Evolutionary conservation across 1,140 invertebrate species (phyloP), one percentile per base, ranked within the genome.

Genomic region (Oncopeltus fasciatus): DNA sequence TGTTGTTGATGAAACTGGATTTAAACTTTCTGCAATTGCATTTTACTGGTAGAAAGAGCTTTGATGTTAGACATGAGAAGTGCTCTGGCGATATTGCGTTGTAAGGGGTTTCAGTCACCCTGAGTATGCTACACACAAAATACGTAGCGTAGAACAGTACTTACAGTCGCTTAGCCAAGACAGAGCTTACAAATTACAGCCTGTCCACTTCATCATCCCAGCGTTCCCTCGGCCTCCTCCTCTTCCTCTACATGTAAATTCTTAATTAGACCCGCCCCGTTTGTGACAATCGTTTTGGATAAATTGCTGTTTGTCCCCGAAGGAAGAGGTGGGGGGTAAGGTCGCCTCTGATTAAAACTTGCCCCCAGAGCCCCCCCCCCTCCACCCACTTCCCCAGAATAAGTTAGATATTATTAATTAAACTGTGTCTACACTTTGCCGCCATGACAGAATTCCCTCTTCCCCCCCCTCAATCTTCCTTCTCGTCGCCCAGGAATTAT

Each of bases 131-230:
- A n/a, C n/a, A n/a, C n/a, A n/a, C n/a, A n/a, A n/a, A n/a, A n/a
- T n/a, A n/a, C n/a, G n/a, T n/a, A n/a, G n/a, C n/a, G n/a, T n/a
- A n/a, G n/a, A n/a, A n/a, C n/a, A n/a, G n/a, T n/a, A n/a, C 49
- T 53, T 53, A 53, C 49, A 53, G 14, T 53, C 49, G 59, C 59
- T 60, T 49, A 60, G n/a, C n/a, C n/a, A n/a, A 18, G 49, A 44
- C 26, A 18, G 59, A 44, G 49, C 59, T 60, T 60, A 60, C 59
- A 60, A 60, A 60, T 60, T 60, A 60, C 59, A 60, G 49, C 59
- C 26, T 58, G 57, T 18, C 57, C 28, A 29, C 57, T 58, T 8
- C 14, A 38, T 38, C 31, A 38, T 38, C 31, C 14, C 31, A 8
- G 31, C 14, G 31, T 5, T 14, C 31, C 14, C 31, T 14, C 31